Percentiles rank a stretch among this genome's conserved stretches.
Evolutionary conservation across 1,140 invertebrate species (phyloP).

Genomic region (Manduca sexta): DNA sequence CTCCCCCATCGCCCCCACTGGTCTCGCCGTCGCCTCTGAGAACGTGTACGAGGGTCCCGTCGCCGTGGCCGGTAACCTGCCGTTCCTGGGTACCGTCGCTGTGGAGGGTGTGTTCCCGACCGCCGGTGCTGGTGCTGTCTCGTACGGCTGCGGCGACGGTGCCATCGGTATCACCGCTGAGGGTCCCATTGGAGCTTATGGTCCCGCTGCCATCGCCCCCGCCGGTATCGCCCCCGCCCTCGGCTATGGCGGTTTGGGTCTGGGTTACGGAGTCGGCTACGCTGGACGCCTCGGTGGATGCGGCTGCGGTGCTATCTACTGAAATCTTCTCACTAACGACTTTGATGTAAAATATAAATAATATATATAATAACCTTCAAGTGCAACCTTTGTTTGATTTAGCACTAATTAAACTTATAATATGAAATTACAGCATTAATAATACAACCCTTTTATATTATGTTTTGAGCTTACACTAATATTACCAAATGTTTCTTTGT

Average conservation of each 20-base stretch:
- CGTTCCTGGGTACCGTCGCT: slow-evolving; percentile 24
- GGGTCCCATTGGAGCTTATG: neutral
- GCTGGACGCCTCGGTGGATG: neutral
- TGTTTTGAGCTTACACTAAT: no score
- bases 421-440: no score
- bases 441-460: no score
- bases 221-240: neutral
- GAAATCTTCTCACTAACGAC: no score
- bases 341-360: no score
- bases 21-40: slow-evolving; percentile 8
- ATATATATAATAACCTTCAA: no score
- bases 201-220: neutral
- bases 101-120: slow-evolving; percentile 29
- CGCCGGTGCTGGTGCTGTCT: slow-evolving; percentile 28
- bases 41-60: slow-evolving; percentile 11
- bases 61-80: slow-evolving; percentile 6
- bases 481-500: no score
- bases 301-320: neutral
- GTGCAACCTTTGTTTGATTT: no score
- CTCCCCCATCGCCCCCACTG: slow-evolving; percentile 1
- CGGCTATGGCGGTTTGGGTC: neutral
- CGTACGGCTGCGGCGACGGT: slow-evolving; percentile 30
- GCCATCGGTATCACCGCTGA: slow-evolving; percentile 11
- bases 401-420: no score
- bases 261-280: slow-evolving; percentile 1